Evolutionary conservation across 2,888 invertebrate species (phyloP), one percentile per base, ranked within the genome.

Genomic region (Phengaris alcon): DNA sequence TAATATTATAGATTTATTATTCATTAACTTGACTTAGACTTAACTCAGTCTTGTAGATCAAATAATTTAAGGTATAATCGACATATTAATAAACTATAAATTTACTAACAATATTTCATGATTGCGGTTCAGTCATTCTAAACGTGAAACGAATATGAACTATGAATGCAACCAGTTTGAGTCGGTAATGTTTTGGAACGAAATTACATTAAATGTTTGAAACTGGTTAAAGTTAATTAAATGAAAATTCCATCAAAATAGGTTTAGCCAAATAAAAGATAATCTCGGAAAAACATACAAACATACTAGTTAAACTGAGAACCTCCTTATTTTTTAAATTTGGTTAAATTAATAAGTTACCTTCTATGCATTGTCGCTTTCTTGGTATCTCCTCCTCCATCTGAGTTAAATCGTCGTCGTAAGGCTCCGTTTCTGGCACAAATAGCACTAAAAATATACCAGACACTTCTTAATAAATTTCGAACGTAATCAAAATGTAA

Each of bases 331-430:
- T 48, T n/a, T 69, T 69, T 69, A 44, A 48, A 44, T 69, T 69
- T 68, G 52, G 46, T 52, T 52, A 74, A 74, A 74, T 74, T 64
- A 74, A 68, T 68, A 76, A 6, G 75, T 73, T 76, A 76, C 75
- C 75, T 76, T 76, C 73, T 52, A 73, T 73, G 75, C 75, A 73
- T 73, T 51, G 64, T 75, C 75, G 75, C 75, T 75, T 74, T 76
- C 44, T 75, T 46, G 75, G 75, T 75, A 44, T 74, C 75, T 75
- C 75, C 55, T 57, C 57, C 57, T 57, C 57, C 57, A 75, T 59
- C 57, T 77, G 73, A 75, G 76, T 75, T 74, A 68, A 54, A 75
- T 76, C 70, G 64, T 68, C 72, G 76, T 74, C 76, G 57, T 57
- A 57, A 68, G 51, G 72, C 52, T n/a, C n/a, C n/a, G n/a, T n/a